Evolutionary conservation across 2,113 vertebrate genomes (phyloP).

Genomic region (Cisticola juncidis): DNA sequence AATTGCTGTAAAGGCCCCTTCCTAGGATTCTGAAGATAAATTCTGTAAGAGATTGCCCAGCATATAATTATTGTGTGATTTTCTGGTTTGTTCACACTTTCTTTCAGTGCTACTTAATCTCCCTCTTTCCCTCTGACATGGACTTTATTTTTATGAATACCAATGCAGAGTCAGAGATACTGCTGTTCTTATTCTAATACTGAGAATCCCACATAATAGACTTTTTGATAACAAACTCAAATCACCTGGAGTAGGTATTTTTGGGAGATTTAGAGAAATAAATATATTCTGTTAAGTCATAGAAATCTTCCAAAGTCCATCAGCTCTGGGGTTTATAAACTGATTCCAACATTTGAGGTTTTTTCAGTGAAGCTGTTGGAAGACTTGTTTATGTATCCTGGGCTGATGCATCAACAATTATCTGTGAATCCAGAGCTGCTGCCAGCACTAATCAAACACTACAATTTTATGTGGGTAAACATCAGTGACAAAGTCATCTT

Average conservation of each 20-base stretch:
- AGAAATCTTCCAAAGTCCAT: background rate
- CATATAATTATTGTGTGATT: background rate
- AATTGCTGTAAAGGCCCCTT: background rate
- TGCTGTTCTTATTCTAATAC: background rate
- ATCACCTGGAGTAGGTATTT: background rate
- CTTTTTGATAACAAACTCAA: background rate
- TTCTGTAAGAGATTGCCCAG: background rate
- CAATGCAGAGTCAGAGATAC: background rate
- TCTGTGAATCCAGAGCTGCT: background rate
- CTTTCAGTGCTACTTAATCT: background rate
- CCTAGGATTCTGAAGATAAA: background rate
- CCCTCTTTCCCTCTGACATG: background rate
- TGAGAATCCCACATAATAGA: background rate
- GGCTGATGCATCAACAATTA: background rate
- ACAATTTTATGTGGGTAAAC: background rate
- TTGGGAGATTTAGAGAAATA: background rate
- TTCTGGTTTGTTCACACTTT: background rate
- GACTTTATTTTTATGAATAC: background rate
- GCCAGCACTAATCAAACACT: background rate
- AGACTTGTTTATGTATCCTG: background rate
- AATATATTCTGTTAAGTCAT: background rate
- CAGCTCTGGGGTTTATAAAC: background rate
- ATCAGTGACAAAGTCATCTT: background rate
- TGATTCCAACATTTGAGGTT: background rate
- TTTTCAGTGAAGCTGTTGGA: background rate